A percentile compares a stretch with the other conserved stretches of the same genome.
These are phyloP conservation scores for Sebastes kiyomatsui DNA, from an alignment of 2,797 vertebrate genomes.

Conservation along the genomic window DNA sequence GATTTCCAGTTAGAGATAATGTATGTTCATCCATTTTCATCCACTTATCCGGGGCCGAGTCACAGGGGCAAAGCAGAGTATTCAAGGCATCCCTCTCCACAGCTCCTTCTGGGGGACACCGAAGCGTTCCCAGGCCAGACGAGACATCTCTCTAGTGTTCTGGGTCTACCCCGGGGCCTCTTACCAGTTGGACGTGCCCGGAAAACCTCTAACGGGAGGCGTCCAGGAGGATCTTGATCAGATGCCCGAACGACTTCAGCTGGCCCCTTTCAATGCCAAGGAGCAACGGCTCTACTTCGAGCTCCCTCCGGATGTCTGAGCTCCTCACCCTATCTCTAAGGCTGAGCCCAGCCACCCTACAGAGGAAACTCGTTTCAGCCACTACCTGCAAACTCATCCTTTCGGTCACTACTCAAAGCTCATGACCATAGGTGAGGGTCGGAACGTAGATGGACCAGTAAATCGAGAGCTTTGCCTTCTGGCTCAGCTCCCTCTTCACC, in stretches of 20 bases:
- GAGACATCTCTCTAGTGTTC: not conserved
- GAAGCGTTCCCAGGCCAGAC: not conserved
- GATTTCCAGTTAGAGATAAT: not conserved
- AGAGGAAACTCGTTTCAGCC: too few relatives aligned
- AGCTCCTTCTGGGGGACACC: not conserved
- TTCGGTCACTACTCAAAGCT: too few relatives aligned
- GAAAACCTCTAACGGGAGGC: not conserved
- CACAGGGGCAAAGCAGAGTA: not conserved
- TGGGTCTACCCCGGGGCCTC: not conserved
- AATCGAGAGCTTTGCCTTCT: too few relatives aligned
- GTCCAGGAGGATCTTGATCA: not conserved
- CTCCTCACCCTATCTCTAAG: not conserved
- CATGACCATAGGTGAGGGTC: too few relatives aligned
- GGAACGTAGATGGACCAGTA: too few relatives aligned
- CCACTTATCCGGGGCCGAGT: not conserved
- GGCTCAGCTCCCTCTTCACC: too few relatives aligned
- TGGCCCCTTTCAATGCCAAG: not conserved
- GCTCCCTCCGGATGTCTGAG: not conserved
- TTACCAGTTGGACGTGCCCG: not conserved
- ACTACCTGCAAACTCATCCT: too few relatives aligned
- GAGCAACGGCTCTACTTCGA: too few relatives aligned
- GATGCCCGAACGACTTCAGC: not conserved
- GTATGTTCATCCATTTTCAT: not conserved
- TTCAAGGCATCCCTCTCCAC: too few relatives aligned
- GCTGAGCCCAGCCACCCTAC: too few relatives aligned